These are phyloP conservation scores for Eulemur mongoz DNA, from an alignment of 2,797 vertebrate genomes.

Conservation along the genomic window DNA sequence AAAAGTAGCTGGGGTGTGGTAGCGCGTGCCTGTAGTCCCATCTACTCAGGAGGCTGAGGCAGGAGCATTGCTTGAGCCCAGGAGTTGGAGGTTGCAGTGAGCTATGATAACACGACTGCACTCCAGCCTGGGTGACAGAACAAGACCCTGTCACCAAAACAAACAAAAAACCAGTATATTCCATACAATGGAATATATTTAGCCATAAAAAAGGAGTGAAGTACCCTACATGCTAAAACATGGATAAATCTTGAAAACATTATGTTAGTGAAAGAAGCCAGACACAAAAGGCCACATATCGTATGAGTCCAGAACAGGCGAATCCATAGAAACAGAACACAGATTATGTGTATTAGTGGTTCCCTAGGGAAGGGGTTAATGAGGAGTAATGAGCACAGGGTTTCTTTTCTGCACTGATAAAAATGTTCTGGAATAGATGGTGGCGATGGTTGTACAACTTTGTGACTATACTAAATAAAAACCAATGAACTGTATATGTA, in stretches of 20 bases:
- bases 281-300: background rate
- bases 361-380: background rate
- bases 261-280: background rate
- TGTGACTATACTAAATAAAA: background rate
- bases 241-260: background rate
- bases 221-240: rapidly evolving
- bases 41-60: background rate
- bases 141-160: background rate
- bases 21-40: background rate
- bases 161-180: background rate
- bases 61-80: background rate
- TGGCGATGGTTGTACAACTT: background rate
- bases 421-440: background rate
- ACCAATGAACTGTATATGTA: background rate
- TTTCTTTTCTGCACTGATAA: background rate
- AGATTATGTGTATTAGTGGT: background rate
- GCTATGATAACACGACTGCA: background rate
- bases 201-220: background rate
- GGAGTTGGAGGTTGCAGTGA: background rate
- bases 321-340: background rate
- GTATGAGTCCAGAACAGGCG: background rate
- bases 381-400: background rate
- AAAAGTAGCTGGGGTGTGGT: background rate
- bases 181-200: background rate
- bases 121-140: background rate